Evolutionary conservation across 2,113 vertebrate species (phyloP).

Genomic region (Pyxicephalus adspersus): DNA sequence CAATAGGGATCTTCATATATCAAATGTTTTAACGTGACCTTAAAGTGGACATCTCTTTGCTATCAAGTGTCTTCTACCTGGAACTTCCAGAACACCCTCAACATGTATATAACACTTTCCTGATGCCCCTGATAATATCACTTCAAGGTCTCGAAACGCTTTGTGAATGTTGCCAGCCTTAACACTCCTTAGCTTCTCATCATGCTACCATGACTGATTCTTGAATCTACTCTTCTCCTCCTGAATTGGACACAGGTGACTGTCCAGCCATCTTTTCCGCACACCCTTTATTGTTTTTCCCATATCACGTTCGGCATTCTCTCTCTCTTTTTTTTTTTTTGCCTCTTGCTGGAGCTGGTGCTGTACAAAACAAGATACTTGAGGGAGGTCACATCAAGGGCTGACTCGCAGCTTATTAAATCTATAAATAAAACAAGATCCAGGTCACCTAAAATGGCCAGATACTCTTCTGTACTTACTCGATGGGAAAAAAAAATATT

Average conservation of each 20-base stretch:
- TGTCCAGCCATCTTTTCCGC: background rate
- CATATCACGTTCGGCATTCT: slow-evolving; percentile 29
- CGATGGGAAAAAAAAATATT: slow-evolving; percentile 21
- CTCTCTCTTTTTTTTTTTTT: slow-evolving; percentile 13
- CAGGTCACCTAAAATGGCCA: slow-evolving; percentile 38
- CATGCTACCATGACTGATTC: background rate
- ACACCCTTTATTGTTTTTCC: slow-evolving; percentile 12
- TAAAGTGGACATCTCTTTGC: too few species aligned
- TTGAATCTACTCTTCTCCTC: background rate
- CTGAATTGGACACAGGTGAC: background rate
- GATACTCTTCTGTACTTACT: slow-evolving; percentile 5
- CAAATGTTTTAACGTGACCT: too few species aligned
- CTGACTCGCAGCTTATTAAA: slow-evolving; percentile 53
- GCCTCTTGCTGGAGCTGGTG: slow-evolving; percentile 17
- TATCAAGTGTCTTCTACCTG: too few species aligned
- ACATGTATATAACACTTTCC: too few species aligned
- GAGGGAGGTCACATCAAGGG: slow-evolving; percentile 49
- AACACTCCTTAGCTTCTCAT: background rate
- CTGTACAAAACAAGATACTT: slow-evolving; percentile 36
- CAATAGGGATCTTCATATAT: too few species aligned
- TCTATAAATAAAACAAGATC: slow-evolving; percentile 54
- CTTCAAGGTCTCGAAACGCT: background rate
- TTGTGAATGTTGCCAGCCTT: background rate
- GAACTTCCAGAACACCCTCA: too few species aligned
- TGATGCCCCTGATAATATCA: too few species aligned